phyloP scores from a whole-genome alignment of 2,113 vertebrate genomes.

The Pituophis catenifer region DNA sequence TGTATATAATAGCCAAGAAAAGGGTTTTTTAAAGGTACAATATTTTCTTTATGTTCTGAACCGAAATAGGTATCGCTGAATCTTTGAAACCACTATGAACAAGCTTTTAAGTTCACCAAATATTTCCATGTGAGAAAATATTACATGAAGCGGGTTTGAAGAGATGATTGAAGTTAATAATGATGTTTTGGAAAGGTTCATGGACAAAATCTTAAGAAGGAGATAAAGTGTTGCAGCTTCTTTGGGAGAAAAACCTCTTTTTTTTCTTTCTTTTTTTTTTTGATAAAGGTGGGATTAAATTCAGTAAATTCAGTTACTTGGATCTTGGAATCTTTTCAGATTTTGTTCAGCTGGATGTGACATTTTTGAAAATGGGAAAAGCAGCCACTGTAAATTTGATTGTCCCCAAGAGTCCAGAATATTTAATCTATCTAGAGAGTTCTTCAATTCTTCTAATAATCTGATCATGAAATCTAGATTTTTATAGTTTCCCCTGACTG shows the following conservation, averaged over 20 bases:
- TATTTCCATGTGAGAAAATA: background rate
- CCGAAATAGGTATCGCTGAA: background rate
- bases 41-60: background rate
- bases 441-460: background rate
- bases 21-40: background rate
- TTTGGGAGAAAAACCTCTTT: background rate
- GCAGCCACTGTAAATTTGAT: background rate
- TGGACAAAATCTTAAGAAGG: background rate
- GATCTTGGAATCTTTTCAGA: background rate
- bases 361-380: background rate
- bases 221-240: background rate
- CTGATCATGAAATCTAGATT: background rate
- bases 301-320: background rate
- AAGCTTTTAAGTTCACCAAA: background rate
- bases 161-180: background rate
- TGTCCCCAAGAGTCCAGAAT: background rate
- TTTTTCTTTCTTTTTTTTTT: too few species aligned
- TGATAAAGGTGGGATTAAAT: background rate
- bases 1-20: background rate
- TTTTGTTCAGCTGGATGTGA: background rate
- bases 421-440: background rate
- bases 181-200: background rate
- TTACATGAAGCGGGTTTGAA: background rate
- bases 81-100: background rate
- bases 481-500: background rate